Base-by-base conservation (phyloP, 2,888 invertebrate genomes). In the Agapostemon virescens region DNA sequence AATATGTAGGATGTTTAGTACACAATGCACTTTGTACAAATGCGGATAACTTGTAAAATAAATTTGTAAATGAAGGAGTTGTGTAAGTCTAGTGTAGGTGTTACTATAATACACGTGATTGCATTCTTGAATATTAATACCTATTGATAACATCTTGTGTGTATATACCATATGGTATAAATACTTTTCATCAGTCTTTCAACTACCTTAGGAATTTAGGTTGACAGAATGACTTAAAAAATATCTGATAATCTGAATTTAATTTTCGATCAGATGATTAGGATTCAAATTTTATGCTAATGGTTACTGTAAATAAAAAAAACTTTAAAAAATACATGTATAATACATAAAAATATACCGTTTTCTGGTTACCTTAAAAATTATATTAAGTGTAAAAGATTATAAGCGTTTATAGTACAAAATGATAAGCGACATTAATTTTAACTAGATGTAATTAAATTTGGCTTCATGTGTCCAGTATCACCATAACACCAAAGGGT, bases 391-490 rank as follows among this genome's bases (percentile, higher is more conserved):
- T n/a, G 17, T 66, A 71, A 36, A 58, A 17, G n/a, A 64, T 55
- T 20, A 64, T 72, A 66, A 68, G 52, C 61, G 13, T 66, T 71
- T 77, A 38, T 55, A 64, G 67, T 52, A 75, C 38, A 77, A 69
- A 74, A 49, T 33, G 40, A 74, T 74, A 38, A 42, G 17, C 38
- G 69, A 64, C 38, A 36, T 66, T 36, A 68, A 49, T 66, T 76
- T 86, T 81, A 87, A 26, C 77, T 73, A 58, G 79, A 81, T 23
- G 87, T 79, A 66, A 97, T 94, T 88, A 93, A 94, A 80, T 96
- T 94, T 3, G 96, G 95, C 13, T 97, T 96, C 95, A 99, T 97
- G 91, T 97, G 97, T 0, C 99, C 99, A 0, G 96, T 95, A 91
- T 99, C 99, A 2, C 99, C 98, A 30, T 98, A 93, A 15, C 95